phyloP scores from a whole-genome alignment of 2,797 vertebrate genomes.

The Enteromius argenteus region DNA sequence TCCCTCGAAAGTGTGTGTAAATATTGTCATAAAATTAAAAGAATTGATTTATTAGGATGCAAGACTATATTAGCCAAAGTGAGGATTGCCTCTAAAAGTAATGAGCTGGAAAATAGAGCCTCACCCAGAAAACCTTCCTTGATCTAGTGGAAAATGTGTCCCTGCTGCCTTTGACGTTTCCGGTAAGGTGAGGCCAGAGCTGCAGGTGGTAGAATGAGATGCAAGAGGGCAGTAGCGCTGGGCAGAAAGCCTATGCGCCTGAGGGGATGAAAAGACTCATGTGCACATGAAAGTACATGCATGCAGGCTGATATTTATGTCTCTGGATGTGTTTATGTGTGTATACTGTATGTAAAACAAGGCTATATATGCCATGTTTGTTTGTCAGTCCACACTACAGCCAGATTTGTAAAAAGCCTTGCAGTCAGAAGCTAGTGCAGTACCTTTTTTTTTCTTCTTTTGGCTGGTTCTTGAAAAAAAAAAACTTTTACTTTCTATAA shows the following conservation, averaged over 20 bases:
- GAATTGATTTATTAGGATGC: conserved; percentile 57
- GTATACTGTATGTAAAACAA: conserved; percentile 12
- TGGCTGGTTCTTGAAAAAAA: conserved; percentile 20
- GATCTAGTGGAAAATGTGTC: conserved; percentile 34
- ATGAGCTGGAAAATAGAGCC: conserved; percentile 59
- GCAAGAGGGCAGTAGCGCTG: conserved; percentile 22
- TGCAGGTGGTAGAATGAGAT: conserved; percentile 30
- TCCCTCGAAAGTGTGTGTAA: not conserved
- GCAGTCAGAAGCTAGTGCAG: conserved; percentile 44
- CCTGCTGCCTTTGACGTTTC: conserved; percentile 42
- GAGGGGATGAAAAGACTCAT: conserved; percentile 29
- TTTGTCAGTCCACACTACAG: conserved; percentile 3
- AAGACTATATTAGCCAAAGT: conserved; percentile 49
- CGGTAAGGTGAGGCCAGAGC: conserved; percentile 30
- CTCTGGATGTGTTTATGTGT: conserved; percentile 7
- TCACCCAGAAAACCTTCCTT: conserved; percentile 52
- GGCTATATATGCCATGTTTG: not conserved
- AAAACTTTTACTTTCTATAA: conserved; percentile 29
- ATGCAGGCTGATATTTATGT: conserved; percentile 5
- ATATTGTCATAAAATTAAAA: conserved; percentile 60
- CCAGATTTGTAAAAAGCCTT: conserved; percentile 29
- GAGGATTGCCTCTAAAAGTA: conserved; percentile 55
- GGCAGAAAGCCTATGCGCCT: conserved; percentile 5
- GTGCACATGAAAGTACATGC: conserved; percentile 8
- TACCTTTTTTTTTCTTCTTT: not conserved